Conservation (phyloP, 2,888 invertebrate species). For the Drosophila infuscata region DNA sequence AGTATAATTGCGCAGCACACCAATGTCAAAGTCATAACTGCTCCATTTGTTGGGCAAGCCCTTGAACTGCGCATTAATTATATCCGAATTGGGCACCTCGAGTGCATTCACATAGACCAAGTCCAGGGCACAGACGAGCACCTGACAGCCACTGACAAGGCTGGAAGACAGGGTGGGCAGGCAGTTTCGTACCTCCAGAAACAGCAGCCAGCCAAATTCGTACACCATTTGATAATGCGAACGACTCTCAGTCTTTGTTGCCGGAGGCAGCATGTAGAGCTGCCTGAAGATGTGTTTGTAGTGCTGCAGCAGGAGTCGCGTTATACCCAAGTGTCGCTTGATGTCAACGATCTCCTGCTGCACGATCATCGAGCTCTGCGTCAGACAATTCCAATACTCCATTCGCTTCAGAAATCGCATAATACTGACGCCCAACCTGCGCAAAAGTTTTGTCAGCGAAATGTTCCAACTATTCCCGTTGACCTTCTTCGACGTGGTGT, state of each 20-base stretch:
- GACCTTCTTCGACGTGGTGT: constrained; percentile 5
- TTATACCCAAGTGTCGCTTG: constrained; percentile 45
- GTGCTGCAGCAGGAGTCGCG: constrained; percentile 40
- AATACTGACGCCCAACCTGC: constrained; percentile 52
- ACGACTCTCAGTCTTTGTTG: constrained; percentile 16
- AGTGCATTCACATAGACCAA: constrained; percentile 64
- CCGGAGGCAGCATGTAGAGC: constrained; percentile 44
- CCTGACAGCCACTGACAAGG: constrained; percentile 54
- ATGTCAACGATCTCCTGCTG: constrained; percentile 52
- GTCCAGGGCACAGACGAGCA: constrained; percentile 63
- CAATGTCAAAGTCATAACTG: constrained; percentile 31
- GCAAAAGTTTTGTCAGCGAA: constrained; percentile 56
- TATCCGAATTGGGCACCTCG: constrained; percentile 45
- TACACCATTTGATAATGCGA: constrained; percentile 54
- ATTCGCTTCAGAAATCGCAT: constrained; percentile 49
- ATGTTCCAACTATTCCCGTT: constrained; percentile 60
- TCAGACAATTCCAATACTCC: constrained; percentile 62
- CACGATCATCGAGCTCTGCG: constrained; percentile 33
- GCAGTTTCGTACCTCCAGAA: constrained; percentile 60
- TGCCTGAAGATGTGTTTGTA: constrained; percentile 58
- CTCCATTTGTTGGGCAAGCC: constrained; percentile 62
- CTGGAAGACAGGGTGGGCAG: constrained; percentile 47
- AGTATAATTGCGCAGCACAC: constrained; percentile 34
- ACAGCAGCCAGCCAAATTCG: constrained; percentile 68
- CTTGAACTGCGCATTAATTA: constrained; percentile 44